Conservation (phyloP, 2,113 vertebrate genomes). For the Sebastes fasciatus region DNA sequence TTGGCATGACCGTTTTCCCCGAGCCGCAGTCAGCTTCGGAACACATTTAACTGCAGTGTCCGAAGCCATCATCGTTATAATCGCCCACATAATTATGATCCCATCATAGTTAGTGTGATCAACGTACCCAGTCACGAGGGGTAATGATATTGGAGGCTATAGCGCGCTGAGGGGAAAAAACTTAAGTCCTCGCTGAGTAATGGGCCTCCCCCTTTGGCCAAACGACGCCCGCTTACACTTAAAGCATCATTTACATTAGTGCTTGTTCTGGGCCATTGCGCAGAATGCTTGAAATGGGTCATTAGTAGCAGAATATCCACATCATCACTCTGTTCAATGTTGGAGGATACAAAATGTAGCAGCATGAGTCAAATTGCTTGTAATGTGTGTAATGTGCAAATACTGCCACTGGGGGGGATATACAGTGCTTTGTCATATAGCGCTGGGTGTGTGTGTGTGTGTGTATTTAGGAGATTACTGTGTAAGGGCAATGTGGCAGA, state of each 20-base stretch:
- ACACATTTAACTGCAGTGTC: conserved; percentile 54
- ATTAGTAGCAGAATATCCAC: conserved; percentile 72
- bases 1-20: conserved; percentile 9
- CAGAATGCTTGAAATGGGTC: conserved; percentile 66
- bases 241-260: conserved; percentile 80
- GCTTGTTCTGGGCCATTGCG: conserved; percentile 68
- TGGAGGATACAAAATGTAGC: conserved; percentile 65
- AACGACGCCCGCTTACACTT: conserved; percentile 72
- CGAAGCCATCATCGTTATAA: conserved; percentile 58
- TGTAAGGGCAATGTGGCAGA: conserved; percentile 58
- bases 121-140: conserved; percentile 54
- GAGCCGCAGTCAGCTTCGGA: conserved; percentile 12
- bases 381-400: conserved; percentile 77
- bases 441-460: conserved; percentile 29
- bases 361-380: conserved; percentile 71
- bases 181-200: conserved; percentile 63
- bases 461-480: conserved; percentile 60
- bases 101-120: conserved; percentile 62
- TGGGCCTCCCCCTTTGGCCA: conserved; percentile 65
- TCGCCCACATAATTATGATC: conserved; percentile 64
- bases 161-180: conserved; percentile 40
- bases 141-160: conserved; percentile 56
- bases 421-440: conserved; percentile 56
- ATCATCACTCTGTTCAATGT: conserved; percentile 70
- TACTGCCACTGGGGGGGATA: conserved; percentile 67